phyloP scores from a whole-genome alignment of 1,140 invertebrate species.

The Pomacea maculata region DNA sequence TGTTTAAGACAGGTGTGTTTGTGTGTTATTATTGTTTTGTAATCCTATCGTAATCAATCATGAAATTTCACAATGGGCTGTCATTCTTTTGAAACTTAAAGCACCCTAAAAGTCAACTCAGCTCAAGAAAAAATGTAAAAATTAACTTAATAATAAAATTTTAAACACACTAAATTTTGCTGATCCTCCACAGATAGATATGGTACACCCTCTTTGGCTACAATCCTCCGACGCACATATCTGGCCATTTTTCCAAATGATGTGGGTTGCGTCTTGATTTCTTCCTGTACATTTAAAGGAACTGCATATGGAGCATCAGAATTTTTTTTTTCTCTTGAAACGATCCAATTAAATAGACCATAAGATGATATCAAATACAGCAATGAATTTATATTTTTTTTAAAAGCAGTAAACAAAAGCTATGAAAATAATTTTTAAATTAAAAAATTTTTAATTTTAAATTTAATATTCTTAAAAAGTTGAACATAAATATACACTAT shows the following conservation, averaged over 20 bases:
- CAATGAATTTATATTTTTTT: too few relatives aligned
- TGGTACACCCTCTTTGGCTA: constrained; percentile 50
- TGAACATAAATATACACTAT: not conserved
- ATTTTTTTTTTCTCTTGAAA: not conserved
- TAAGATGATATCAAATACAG: too few relatives aligned
- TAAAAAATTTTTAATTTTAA: too few relatives aligned
- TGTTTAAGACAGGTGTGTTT: too few relatives aligned
- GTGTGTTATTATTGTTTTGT: too few relatives aligned
- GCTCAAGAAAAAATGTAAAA: constrained; percentile 2
- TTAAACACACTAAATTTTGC: constrained; percentile 47
- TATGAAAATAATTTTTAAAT: too few relatives aligned
- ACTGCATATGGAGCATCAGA: not conserved
- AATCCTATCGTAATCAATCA: too few relatives aligned
- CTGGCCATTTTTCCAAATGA: constrained; percentile 51
- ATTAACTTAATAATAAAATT: too few relatives aligned
- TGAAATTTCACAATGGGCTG: too few relatives aligned
- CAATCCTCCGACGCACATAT: constrained; percentile 54
- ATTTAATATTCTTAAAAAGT: not conserved
- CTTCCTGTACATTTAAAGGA: constrained; percentile 43
- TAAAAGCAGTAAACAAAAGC: too few relatives aligned
- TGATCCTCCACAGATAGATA: constrained; percentile 58
- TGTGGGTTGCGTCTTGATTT: constrained; percentile 55
- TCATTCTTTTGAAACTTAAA: too few relatives aligned
- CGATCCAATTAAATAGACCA: too few relatives aligned
- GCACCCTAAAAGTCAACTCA: not conserved